Conservation (phyloP, 2,888 invertebrate genomes). For the Helobdella robusta region DNA sequence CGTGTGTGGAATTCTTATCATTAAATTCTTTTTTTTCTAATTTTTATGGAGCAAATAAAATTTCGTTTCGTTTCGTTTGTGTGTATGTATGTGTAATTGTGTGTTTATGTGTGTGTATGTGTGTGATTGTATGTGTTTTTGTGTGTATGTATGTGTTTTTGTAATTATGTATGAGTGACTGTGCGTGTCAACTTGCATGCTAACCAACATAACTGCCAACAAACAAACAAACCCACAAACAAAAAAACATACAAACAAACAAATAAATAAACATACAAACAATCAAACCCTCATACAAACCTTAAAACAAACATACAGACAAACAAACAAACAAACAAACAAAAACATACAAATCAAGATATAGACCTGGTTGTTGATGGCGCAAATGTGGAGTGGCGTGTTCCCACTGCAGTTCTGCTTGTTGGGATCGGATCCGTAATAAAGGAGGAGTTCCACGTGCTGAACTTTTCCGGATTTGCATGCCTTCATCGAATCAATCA, state of each 20-base stretch:
- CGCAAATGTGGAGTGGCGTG: slow-evolving; percentile 95
- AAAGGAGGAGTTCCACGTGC: slow-evolving; percentile 91
- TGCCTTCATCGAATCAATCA: slow-evolving; percentile 66
- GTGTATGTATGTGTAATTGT: too few species aligned
- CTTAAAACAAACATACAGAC: slow-evolving; percentile 8
- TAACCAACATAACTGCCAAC: too few species aligned
- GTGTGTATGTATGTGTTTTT: too few species aligned
- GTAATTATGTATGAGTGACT: too few species aligned
- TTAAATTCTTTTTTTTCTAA: too few species aligned
- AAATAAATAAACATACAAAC: slow-evolving; percentile 11
- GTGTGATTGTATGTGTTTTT: too few species aligned
- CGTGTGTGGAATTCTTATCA: too few species aligned
- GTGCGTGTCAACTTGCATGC: too few species aligned
- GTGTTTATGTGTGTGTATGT: too few species aligned
- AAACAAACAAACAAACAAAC: slow-evolving; percentile 16
- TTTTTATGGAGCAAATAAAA: too few species aligned
- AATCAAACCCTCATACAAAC: slow-evolving; percentile 11
- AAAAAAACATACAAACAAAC: slow-evolving; percentile 14
- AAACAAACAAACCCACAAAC: too few species aligned
- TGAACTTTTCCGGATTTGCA: slow-evolving; percentile 89
- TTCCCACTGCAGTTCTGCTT: slow-evolving; percentile 92
- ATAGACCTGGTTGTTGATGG: slow-evolving; percentile 82
- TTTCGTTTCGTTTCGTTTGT: too few species aligned
- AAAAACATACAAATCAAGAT: slow-evolving; percentile 1
- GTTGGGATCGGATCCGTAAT: slow-evolving; percentile 98